phyloP scores from a whole-genome alignment of 2,888 invertebrate species.

The Trachelus tabidus region DNA sequence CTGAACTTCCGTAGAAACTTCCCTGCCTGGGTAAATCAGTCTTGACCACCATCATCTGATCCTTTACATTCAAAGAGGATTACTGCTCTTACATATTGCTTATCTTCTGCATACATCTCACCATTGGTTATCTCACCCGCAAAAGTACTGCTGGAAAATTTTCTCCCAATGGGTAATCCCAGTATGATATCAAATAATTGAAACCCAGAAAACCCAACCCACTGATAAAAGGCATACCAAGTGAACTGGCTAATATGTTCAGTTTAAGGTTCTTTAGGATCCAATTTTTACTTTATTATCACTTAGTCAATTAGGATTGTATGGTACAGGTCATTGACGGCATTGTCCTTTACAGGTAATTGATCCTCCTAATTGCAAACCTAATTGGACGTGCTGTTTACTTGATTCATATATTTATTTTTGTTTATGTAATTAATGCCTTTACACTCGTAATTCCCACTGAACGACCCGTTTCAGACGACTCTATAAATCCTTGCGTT shows the following conservation, averaged over 20 bases:
- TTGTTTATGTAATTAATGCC: not conserved
- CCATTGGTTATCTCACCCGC: not conserved
- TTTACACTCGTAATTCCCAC: not conserved
- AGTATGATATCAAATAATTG: not conserved
- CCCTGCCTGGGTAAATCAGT: not conserved
- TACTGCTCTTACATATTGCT: not conserved
- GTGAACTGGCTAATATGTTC: not conserved
- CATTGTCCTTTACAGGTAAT: not conserved
- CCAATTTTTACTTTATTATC: not conserved
- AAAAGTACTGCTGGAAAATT: not conserved
- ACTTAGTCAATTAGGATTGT: not conserved
- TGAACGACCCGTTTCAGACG: not conserved
- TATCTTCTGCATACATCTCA: no score
- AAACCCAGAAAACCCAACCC: not conserved
- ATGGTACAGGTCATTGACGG: not conserved
- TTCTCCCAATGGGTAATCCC: not conserved
- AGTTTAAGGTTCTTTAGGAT: not conserved
- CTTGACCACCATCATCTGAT: not conserved
- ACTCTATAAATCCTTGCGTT: not conserved
- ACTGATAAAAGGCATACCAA: not conserved
- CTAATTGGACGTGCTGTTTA: not conserved
- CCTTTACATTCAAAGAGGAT: not conserved
- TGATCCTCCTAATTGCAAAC: not conserved
- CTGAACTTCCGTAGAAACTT: not conserved
- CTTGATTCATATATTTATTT: not conserved